These are phyloP conservation scores for mouse (Mus musculus) DNA, from an alignment of 2,113 vertebrate genomes.

Conservation along the genomic window GRCm39 chr8:10747501-10748000, in stretches of 20 bases:
- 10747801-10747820: neutral
- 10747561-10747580: constrained; percentile 70
- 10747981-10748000: neutral
- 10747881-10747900: neutral
- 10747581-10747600: constrained; percentile 50
- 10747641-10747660: neutral
- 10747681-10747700: neutral
- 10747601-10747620: constrained; percentile 19
- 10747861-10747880: neutral
- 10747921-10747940: neutral
- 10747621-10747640: constrained; percentile 63
- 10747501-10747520: neutral
- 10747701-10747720: neutral
- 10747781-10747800: neutral
- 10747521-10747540: neutral
- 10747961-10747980: too few relatives aligned
- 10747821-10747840: neutral
- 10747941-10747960: neutral
- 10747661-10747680: constrained; percentile 25
- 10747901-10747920: neutral
- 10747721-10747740: neutral
- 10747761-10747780: neutral
- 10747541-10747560: neutral
- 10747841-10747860: too few relatives aligned
- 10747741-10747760: neutral